Percentiles rank a stretch among this genome's conserved stretches.
These are phyloP conservation scores for Ricordea florida DNA, from an alignment of 92 coral and sea anemone species.

Conservation along the genomic window DNA sequence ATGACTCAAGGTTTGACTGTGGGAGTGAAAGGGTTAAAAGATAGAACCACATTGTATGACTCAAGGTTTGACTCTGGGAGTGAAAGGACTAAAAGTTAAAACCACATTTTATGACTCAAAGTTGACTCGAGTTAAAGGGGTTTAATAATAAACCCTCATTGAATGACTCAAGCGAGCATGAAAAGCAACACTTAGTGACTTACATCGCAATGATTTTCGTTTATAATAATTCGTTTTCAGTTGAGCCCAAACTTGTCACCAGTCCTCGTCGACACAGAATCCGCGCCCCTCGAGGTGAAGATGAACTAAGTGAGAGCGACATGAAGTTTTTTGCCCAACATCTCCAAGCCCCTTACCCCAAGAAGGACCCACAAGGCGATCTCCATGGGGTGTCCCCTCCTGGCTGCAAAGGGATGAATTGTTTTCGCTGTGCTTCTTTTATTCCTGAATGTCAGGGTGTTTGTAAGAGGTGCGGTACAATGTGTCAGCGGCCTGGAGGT, in stretches of 20 bases:
- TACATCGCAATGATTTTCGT: no score
- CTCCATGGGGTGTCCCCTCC: background rate
- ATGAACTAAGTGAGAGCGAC: conserved; percentile 78
- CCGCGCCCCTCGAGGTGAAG: conserved; percentile 45
- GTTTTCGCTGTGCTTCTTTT: conserved; percentile 62
- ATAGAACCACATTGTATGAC: no score
- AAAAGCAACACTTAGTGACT: no score
- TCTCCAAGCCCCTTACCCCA: conserved; percentile 40
- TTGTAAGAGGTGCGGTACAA: conserved; percentile 76
- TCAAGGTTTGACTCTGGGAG: no score
- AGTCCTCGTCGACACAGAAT: background rate
- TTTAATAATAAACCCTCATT: no score
- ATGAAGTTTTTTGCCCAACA: conserved; percentile 62
- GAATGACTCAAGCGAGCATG: no score
- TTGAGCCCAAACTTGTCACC: background rate
- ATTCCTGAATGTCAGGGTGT: conserved; percentile 73
- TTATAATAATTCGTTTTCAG: no score
- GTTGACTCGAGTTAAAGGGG: no score
- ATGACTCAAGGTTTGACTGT: no score
- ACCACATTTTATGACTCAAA: no score
- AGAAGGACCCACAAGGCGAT: background rate
- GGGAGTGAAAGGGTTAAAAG: no score
- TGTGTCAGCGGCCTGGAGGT: conserved; percentile 70
- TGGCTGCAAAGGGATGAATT: conserved; percentile 64
- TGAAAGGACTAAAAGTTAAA: no score